A percentile compares a stretch with the other conserved stretches of the same genome.
phyloP scores from a whole-genome alignment of 2,113 vertebrate genomes.

The Crotophaga sulcirostris region DNA sequence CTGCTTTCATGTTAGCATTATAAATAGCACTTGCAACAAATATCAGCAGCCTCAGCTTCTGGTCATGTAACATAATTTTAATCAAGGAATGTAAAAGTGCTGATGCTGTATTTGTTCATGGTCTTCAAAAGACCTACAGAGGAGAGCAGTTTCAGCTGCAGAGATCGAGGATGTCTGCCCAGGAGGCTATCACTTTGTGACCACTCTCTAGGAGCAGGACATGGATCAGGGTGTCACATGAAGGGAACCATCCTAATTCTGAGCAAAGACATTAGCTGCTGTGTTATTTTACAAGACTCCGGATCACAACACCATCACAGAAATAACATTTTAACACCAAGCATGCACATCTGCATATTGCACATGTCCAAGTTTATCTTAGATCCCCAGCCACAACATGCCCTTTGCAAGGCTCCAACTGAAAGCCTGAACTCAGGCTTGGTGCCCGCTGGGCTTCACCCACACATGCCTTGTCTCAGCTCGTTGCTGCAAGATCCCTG shows the following conservation, averaged over 20 bases:
- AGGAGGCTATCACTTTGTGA: accelerated
- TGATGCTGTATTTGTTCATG: not conserved
- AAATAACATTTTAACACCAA: not conserved
- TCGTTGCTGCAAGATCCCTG: accelerated
- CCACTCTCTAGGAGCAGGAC: not conserved
- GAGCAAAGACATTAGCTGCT: not conserved
- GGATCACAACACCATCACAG: not conserved
- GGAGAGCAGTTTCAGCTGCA: not conserved
- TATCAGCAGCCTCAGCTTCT: not conserved
- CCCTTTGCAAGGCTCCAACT: not conserved
- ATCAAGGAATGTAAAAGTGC: not conserved
- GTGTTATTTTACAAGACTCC: not conserved
- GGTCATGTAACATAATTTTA: not conserved
- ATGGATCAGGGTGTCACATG: not conserved
- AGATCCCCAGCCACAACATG: not conserved
- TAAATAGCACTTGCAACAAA: not conserved
- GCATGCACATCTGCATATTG: not conserved
- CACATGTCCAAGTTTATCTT: too few relatives aligned
- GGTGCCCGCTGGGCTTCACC: accelerated
- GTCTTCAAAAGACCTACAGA: not conserved
- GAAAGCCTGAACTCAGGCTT: not conserved
- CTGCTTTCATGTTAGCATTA: not conserved
- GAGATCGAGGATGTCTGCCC: not conserved
- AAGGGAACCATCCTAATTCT: not conserved
- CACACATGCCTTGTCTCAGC: not conserved